phyloP scores from a whole-genome alignment of 2,797 vertebrate species.

The Neostethus bicornis region DNA sequence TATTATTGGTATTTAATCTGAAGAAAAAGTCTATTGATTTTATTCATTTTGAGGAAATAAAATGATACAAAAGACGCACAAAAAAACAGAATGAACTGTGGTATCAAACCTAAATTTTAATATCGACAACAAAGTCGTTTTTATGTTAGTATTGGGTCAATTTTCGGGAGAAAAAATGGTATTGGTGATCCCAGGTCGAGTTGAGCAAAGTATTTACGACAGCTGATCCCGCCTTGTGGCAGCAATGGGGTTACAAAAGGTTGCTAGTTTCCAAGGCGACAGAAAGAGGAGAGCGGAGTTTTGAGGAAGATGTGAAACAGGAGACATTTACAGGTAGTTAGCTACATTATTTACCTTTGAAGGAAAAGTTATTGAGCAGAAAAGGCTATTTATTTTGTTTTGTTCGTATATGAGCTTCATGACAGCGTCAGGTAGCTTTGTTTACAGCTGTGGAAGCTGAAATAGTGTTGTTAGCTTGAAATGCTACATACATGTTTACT shows the following conservation, averaged over 20 bases:
- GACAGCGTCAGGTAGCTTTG: no score
- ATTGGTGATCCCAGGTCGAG: no score
- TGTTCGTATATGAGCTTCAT: not conserved
- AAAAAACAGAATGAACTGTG: no score
- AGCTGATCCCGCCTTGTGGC: conserved; percentile 57
- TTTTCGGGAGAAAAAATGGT: no score
- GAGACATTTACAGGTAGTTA: conserved; percentile 51
- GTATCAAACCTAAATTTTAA: no score
- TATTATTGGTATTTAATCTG: no score
- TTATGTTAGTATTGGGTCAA: no score
- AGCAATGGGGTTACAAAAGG: conserved; percentile 74
- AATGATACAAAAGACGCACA: no score
- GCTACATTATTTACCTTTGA: not conserved
- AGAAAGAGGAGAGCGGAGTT: conserved; percentile 29
- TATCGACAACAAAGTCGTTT: no score
- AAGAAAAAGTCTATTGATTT: no score
- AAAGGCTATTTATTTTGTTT: no score
- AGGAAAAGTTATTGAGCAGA: accelerated
- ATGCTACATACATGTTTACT: conserved; percentile 5
- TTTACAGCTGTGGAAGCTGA: not conserved
- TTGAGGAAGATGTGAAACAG: conserved; percentile 63
- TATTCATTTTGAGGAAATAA: no score
- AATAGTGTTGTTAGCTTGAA: conserved; percentile 36
- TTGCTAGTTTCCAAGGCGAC: conserved; percentile 46
- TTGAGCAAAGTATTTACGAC: conserved; percentile 69